Evolutionary conservation across 2,797 vertebrate genomes (phyloP), one percentile per base, ranked within the genome.

Genomic region (Anguilla obscura): DNA sequence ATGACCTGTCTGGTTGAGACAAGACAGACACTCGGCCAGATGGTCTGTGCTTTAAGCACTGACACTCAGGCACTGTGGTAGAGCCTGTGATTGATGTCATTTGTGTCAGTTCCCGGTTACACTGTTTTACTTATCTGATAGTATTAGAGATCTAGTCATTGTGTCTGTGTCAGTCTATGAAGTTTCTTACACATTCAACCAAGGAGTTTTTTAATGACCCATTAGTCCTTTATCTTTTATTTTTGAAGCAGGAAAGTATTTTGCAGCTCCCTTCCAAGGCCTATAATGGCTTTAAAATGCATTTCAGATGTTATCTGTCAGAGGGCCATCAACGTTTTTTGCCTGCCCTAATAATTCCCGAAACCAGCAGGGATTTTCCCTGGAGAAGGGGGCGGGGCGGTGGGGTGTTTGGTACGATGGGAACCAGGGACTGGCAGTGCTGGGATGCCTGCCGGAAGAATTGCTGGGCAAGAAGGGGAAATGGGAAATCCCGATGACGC

Each of bases 171-270:
- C 40, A 0, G 36, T 14, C 74, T 14, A 14, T 14, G 5, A 33
- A 14, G 74, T 21, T 90, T 90, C 90, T 91, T 89, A 92, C 90
- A 85, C 85, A 54, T n/a, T 56, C 45, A 58, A 48, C 82, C 84
- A 45, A 9, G 60, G 7, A 27, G 63, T 69, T 3, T n/a, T 33
- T 74, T n/a, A 58, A 36, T 48, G 74, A 14, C 58, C 30, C 21
- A 86, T 52, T 74, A 52, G 71, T 36, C 16, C 21, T 54, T 58
- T 60, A 40, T 50, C n/a, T 40, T 74, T 84, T 85, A 40, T 88
- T 71, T 82, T 45, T 87, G 58, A 90, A 71, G 89, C 90, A 90
- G 93, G 92, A 87, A 88, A 5, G 85, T 30, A 88, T 90, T 91
- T 85, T 27, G 48, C 87, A 90, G 91, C 88, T 54, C 40, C 88